Conservation (phyloP, 2,113 vertebrate species). For the Phyllostomus discolor region DNA sequence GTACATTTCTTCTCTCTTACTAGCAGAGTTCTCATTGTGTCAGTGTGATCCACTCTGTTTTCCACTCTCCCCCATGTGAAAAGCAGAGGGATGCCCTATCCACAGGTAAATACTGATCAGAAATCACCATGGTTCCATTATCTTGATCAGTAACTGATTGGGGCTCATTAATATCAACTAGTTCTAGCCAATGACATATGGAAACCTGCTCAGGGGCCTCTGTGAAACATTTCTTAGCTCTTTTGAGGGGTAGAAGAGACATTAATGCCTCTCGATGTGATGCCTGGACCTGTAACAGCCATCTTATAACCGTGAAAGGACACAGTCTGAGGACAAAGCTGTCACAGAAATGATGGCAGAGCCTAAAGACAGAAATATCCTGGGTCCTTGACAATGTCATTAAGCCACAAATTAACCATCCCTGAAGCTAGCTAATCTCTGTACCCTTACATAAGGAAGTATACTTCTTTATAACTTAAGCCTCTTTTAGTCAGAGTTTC, state of each 20-base stretch:
- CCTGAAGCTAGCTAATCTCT: background rate
- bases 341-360: background rate
- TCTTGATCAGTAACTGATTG: background rate
- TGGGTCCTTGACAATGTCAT: background rate
- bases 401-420: slow-evolving; percentile 11
- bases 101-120: background rate
- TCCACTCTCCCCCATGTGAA: background rate
- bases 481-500: background rate
- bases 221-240: slow-evolving; percentile 13
- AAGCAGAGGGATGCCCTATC: background rate
- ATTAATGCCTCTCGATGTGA: background rate
- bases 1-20: background rate
- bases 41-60: background rate
- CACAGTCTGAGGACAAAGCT: slow-evolving; percentile 12
- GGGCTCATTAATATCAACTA: background rate
- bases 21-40: background rate
- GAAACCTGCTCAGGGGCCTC: background rate
- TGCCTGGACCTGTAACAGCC: background rate
- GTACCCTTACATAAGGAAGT: background rate
- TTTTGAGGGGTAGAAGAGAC: background rate
- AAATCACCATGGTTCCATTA: background rate
- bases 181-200: background rate
- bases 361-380: background rate
- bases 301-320: background rate
- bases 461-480: background rate